Percentiles rank a stretch among this genome's conserved stretches.
These are phyloP conservation scores for Lycocerus yunnanus DNA, from an alignment of 2,888 invertebrate species.

Conservation along the genomic window DNA sequence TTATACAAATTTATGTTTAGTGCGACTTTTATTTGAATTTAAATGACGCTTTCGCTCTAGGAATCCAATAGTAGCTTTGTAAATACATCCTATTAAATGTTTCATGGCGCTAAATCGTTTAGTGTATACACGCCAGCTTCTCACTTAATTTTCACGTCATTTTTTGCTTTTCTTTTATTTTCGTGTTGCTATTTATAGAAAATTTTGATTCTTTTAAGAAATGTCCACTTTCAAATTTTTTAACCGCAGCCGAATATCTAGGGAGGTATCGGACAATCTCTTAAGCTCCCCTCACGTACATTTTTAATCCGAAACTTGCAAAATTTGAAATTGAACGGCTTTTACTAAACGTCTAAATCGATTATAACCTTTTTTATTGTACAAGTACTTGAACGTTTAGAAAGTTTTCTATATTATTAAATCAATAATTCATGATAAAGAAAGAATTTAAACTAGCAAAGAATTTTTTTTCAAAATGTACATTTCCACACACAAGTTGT, in stretches of 20 bases:
- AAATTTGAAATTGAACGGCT: not conserved
- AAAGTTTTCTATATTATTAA: conserved; percentile 30
- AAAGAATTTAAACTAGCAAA: conserved; percentile 34
- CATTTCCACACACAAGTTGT: conserved; percentile 39
- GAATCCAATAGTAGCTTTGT: not conserved
- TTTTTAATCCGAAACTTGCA: no score
- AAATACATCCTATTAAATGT: not conserved
- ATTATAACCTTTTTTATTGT: not conserved
- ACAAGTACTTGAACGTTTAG: not conserved
- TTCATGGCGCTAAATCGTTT: not conserved
- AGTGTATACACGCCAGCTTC: not conserved
- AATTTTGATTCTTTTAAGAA: no score
- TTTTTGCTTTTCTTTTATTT: not conserved
- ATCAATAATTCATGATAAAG: conserved; percentile 41
- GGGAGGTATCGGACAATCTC: no score
- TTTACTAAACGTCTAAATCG: not conserved
- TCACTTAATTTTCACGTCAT: not conserved
- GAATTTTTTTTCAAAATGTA: conserved; percentile 39
- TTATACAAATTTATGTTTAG: not conserved
- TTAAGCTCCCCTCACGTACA: no score
- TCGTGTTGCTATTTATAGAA: no score
- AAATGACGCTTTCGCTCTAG: not conserved
- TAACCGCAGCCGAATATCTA: no score
- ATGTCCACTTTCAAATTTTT: no score
- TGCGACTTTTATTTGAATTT: not conserved